Evolutionary conservation across 1,140 invertebrate species (phyloP).

Genomic region (Trissolcus basalis): DNA sequence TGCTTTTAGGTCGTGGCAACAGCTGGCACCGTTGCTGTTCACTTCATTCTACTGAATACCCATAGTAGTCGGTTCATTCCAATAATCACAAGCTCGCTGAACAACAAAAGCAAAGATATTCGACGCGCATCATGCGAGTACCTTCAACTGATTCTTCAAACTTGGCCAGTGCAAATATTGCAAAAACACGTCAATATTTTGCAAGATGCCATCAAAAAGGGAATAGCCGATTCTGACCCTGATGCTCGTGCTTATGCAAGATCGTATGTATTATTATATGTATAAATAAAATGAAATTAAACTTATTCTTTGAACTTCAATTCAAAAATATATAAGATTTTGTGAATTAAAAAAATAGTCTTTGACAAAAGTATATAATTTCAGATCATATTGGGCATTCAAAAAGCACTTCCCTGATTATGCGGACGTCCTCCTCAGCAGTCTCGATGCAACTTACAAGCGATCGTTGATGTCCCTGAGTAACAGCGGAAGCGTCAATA

Average conservation of each 20-base stretch:
- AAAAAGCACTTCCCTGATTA: conserved; percentile 92
- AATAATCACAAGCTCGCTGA: conserved; percentile 87
- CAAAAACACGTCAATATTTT: conserved; percentile 88
- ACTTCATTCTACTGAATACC: conserved; percentile 93
- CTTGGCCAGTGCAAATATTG: conserved; percentile 88
- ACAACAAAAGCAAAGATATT: conserved; percentile 95
- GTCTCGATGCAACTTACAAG: conserved; percentile 90
- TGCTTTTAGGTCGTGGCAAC: conserved; percentile 88
- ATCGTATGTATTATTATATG: conserved; percentile 77
- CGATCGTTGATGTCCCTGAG: conserved; percentile 82
- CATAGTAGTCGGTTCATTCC: conserved; percentile 90
- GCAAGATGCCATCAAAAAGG: conserved; percentile 91
- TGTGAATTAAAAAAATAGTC: no score
- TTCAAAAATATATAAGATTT: no score
- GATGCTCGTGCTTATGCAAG: conserved; percentile 87
- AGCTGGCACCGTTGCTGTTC: conserved; percentile 89
- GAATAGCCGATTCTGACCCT: conserved; percentile 93
- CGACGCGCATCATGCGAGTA: conserved; percentile 89
- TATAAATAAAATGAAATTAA: no score
- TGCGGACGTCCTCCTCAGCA: conserved; percentile 89
- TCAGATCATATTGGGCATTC: conserved; percentile 92
- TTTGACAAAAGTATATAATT: conserved; percentile 50
- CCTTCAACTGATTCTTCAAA: conserved; percentile 87
- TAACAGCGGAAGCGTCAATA: conserved; percentile 77
- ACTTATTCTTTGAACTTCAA: no score